phyloP scores from a whole-genome alignment of 1,140 invertebrate genomes.

The Lepidurus apus region DNA sequence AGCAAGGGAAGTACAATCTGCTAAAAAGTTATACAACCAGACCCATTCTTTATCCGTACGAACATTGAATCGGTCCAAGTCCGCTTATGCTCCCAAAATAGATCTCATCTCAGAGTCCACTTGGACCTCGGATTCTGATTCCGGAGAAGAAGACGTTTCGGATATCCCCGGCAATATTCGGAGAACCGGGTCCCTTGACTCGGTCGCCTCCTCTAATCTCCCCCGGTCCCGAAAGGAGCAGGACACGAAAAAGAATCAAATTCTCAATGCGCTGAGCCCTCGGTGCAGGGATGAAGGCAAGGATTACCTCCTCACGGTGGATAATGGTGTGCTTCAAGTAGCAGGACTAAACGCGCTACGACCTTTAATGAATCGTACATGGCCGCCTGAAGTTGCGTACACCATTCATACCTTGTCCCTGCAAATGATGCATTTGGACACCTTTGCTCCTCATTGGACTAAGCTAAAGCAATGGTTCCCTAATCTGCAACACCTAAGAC shows the following conservation, averaged over 20 bases:
- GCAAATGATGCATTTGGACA: slow-evolving; percentile 27
- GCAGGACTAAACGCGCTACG: slow-evolving; percentile 27
- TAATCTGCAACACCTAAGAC: slow-evolving; percentile 20
- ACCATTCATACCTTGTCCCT: slow-evolving; percentile 24
- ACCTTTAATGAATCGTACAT: slow-evolving; percentile 19
- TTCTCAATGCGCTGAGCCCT: not conserved
- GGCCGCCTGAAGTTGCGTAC: slow-evolving; percentile 21
- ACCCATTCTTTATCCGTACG: not conserved
- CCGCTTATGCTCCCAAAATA: slow-evolving; percentile 4
- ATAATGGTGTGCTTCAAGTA: slow-evolving; percentile 25
- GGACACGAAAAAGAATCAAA: not conserved
- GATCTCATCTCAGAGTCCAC: slow-evolving; percentile 12
- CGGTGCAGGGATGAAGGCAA: slow-evolving; percentile 27
- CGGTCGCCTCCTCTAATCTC: not conserved
- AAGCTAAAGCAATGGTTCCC: slow-evolving; percentile 23
- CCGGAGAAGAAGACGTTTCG: not conserved
- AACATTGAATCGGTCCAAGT: not conserved
- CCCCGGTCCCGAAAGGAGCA: not conserved
- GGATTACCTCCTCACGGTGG: slow-evolving; percentile 24
- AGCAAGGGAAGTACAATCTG: not conserved
- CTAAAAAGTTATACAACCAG: not conserved
- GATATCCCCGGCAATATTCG: not conserved
- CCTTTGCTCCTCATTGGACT: slow-evolving; percentile 20
- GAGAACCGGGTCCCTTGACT: not conserved
- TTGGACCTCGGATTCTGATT: not conserved